These are phyloP conservation scores for Micromesistius poutassou DNA, from an alignment of 2,797 vertebrate species.

Conservation along the genomic window DNA sequence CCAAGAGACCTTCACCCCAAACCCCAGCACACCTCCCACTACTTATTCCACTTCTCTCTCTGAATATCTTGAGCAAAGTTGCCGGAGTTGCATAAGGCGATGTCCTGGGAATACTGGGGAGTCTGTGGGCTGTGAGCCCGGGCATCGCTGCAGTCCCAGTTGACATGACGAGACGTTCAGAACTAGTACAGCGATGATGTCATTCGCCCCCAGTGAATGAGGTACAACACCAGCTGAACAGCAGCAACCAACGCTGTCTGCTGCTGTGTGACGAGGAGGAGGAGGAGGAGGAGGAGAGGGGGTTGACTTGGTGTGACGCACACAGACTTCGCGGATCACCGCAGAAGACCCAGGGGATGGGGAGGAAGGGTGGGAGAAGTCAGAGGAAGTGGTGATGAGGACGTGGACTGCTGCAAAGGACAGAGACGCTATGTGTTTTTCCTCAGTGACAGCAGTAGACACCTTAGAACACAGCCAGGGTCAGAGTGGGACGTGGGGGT, in stretches of 20 bases:
- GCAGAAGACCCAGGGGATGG: constrained; percentile 7
- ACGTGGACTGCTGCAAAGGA: constrained; percentile 5
- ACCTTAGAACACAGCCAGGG: background rate
- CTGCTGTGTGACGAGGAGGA: background rate
- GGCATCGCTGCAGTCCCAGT: background rate
- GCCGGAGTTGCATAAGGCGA: background rate
- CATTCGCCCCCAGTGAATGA: constrained; percentile 25
- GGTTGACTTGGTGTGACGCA: constrained; percentile 20
- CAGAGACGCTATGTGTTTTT: background rate
- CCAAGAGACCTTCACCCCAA: background rate
- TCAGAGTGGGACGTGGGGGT: background rate
- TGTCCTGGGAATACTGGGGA: background rate
- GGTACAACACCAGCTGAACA: constrained; percentile 12
- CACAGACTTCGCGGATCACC: constrained; percentile 12
- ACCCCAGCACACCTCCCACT: background rate
- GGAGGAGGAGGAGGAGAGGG: constrained; percentile 1
- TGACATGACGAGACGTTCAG: constrained; percentile 15
- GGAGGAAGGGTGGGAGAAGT: background rate
- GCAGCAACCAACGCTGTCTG: constrained; percentile 13
- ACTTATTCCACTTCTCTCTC: background rate
- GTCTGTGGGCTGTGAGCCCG: background rate
- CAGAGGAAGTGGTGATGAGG: background rate
- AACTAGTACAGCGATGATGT: constrained; percentile 25
- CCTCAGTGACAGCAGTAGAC: background rate
- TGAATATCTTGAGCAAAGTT: background rate